Evolutionary conservation across 2,113 vertebrate species (phyloP).

Genomic region (Muntiacus reevesi): DNA sequence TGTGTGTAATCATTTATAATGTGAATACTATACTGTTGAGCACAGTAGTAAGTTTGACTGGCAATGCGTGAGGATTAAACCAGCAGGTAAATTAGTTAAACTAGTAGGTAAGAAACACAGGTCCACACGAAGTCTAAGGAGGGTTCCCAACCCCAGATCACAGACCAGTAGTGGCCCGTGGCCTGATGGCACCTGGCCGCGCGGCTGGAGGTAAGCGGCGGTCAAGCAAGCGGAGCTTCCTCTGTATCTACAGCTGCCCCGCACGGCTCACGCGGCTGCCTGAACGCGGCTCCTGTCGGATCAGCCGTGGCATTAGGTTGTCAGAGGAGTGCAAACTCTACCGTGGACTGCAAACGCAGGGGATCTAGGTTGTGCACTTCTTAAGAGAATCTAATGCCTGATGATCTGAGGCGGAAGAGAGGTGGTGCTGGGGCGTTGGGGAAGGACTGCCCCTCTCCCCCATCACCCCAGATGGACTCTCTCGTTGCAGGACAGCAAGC

Average conservation of each 20-base stretch:
- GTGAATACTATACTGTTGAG: background rate
- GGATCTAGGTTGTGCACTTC: background rate
- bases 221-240: background rate
- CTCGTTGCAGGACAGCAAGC: background rate
- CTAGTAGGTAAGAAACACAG: background rate
- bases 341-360: background rate
- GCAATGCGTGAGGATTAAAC: background rate
- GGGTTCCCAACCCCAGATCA: background rate
- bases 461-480: background rate
- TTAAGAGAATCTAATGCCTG: background rate
- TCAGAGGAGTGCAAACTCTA: background rate
- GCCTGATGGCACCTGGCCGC: background rate
- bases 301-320: background rate
- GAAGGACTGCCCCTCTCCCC: background rate
- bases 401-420: background rate
- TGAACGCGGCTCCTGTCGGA: background rate
- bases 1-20: background rate
- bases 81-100: background rate
- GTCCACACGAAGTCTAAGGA: background rate
- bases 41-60: background rate
- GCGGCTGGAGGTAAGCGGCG: fast-evolving
- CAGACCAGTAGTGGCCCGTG: background rate
- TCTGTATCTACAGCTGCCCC: fast-evolving
- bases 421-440: background rate
- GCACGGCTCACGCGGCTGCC: background rate